Evolutionary conservation across 2,113 vertebrate genomes (phyloP).

Genomic region (Ammodytes dubius): DNA sequence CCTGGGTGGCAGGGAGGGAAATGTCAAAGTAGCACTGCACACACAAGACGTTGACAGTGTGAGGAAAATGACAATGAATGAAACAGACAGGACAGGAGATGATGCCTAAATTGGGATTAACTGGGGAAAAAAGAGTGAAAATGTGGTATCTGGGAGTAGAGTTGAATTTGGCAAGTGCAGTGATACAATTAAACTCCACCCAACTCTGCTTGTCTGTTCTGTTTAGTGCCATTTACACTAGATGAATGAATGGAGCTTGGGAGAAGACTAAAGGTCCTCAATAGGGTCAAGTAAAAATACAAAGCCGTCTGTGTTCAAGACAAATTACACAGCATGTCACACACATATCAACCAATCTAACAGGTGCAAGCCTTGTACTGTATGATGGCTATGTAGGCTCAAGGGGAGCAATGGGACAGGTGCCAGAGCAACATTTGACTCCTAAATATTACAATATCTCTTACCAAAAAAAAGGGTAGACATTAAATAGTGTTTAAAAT

Average conservation of each 20-base stretch:
- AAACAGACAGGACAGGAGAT: neutral
- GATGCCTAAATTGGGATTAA: neutral
- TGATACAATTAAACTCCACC: neutral
- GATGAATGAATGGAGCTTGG: neutral
- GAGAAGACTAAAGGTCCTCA: constrained; percentile 11
- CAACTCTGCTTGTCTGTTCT: neutral
- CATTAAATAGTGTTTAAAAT: neutral
- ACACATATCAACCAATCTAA: constrained; percentile 21
- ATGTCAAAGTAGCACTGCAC: constrained; percentile 8
- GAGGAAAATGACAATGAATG: neutral
- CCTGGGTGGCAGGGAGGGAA: neutral
- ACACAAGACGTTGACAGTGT: neutral
- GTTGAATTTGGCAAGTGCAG: neutral
- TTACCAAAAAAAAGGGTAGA: neutral
- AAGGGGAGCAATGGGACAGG: constrained; percentile 43
- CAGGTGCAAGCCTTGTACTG: constrained; percentile 56
- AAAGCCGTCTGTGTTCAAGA: constrained; percentile 15
- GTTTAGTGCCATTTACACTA: neutral
- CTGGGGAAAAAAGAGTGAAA: too few relatives aligned
- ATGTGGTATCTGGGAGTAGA: neutral
- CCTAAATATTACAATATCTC: neutral
- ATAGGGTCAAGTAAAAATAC: neutral
- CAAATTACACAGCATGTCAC: constrained; percentile 14
- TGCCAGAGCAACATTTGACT: constrained; percentile 24
- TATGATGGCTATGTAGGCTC: constrained; percentile 27